Conservation (phyloP, 1,140 invertebrate genomes). For the Drosophila murphyi region DNA sequence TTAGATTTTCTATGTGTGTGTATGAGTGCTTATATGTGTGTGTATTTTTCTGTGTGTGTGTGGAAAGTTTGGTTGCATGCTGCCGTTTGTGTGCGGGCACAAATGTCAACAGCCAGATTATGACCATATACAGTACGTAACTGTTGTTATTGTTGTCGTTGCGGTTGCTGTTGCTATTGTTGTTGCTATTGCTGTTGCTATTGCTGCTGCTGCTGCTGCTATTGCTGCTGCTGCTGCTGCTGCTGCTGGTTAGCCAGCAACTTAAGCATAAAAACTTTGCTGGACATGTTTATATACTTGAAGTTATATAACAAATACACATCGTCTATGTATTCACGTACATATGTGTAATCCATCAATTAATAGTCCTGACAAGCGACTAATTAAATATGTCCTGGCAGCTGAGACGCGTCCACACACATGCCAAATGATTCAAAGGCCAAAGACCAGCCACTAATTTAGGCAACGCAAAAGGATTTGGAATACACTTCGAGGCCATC, state of each 20-base stretch:
- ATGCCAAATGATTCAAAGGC: slow-evolving; percentile 5
- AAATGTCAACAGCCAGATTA: slow-evolving; percentile 74
- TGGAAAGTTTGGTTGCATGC: slow-evolving; percentile 45
- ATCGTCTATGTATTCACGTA: background rate
- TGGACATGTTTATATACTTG: slow-evolving; percentile 15
- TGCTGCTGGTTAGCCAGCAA: slow-evolving; percentile 61
- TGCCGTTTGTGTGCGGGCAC: slow-evolving; percentile 58
- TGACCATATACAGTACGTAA: slow-evolving; percentile 45
- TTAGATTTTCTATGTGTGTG: slow-evolving; percentile 17
- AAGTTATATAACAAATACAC: background rate
- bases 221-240: slow-evolving; percentile 31
- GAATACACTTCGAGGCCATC: background rate
- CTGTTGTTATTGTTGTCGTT: background rate
- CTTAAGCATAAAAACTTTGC: slow-evolving; percentile 50
- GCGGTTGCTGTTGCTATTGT: slow-evolving; percentile 34
- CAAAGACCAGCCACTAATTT: slow-evolving; percentile 17
- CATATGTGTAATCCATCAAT: slow-evolving; percentile 63
- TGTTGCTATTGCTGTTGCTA: slow-evolving; percentile 12
- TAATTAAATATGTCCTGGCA: slow-evolving; percentile 71
- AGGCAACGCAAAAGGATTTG: slow-evolving; percentile 4
- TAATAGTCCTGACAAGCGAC: slow-evolving; percentile 70
- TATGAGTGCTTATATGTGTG: slow-evolving; percentile 13
- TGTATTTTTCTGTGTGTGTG: slow-evolving; percentile 7
- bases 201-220: slow-evolving; percentile 12
- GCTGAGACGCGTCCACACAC: slow-evolving; percentile 9